Base-by-base conservation (phyloP, 2,888 invertebrate species). In the Crocallis elinguaria region DNA sequence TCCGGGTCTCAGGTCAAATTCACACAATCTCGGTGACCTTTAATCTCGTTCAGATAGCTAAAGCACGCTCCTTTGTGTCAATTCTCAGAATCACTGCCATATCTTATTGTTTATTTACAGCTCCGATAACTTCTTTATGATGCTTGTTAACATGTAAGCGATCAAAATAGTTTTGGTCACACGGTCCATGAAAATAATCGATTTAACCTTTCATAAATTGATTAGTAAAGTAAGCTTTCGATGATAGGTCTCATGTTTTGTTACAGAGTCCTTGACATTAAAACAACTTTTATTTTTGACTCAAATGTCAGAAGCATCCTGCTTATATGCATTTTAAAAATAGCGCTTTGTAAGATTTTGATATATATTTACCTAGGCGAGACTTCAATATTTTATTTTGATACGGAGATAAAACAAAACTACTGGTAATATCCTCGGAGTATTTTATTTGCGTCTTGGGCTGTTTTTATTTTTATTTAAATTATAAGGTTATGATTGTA, bases 1-100 rank as follows among this genome's bases (percentile, higher is more conserved):
- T 88, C 88, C 88, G 89, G 88, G 85, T 84, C 75, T 77, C 69
- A 72, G 87, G 86, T 88, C 86, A 82, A 82, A 81, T 84, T 87
- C 81, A 86, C 75, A 83, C 87, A 86, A 89, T 88, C 85, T 79
- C 68, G 52, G 73, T 71, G 84, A 86, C 86, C 88, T 87, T 84
- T 88, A 85, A 83, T 89, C 85, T 84, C 72, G 70, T 79, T 82
- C 75, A 84, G 84, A 86, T 89, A 87, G 74, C 74, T 80, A 75
- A 79, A 80, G 77, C 79, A 77, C 72, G 79, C 75, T 83, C 77
- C 80, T 82, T 85, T 86, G 86, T 81, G 69, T 84, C 71, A 76
- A 71, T 89, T 88, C 88, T 84, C 60, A 66, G 88, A 88, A 88
- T 67, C 69, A 63, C 64, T 63, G 73, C 71, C 75, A 66, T 76